Evolutionary conservation across 2,888 invertebrate genomes (phyloP), one percentile per base, ranked within the genome.

Genomic region (Pharmacophagus antenor): DNA sequence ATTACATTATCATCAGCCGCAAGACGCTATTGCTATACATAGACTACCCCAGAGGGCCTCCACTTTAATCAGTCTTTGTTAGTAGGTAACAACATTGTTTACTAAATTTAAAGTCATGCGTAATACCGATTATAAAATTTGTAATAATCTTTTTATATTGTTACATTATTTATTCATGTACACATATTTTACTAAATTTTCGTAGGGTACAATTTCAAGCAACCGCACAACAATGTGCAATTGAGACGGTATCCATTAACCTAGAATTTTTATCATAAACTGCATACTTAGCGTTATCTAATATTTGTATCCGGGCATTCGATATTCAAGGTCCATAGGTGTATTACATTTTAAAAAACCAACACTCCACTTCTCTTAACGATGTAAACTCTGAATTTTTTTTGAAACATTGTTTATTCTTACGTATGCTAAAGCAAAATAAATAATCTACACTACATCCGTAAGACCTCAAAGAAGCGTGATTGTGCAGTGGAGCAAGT

Each of bases 381-480:
- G 17, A 17, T 7, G 4, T 17, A 42, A 2, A 42, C 5, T 27
- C n/a, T 31, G 2, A 42, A 17, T 4, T 10, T 17, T 42, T 42
- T 17, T n/a, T 8, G 2, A 27, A 27, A 27, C 7, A 5, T 27
- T 0, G 1, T 12, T 8, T 31, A 3, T 31, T 15, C 31, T 31
- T 31, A 31, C 12, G 15, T 12, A 31, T 12, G 31, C 12, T 15
- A 31, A 7, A 10, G 15, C 27, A 27, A 12, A 20, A 47, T n/a
- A n/a, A n/a, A n/a, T 22, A 22, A 47, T 47, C 21, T 22, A 25
- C 5, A 25, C 8, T 10, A 7, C n/a, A 23, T 17, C 17, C 48
- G 48, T 17, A 25, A 22, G 17, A 23, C 15, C 17, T 48, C 21
- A 17, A 10, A 17, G 25, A 50, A 41, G 37, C 51, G 51, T 51